Evolutionary conservation across 2,113 vertebrate genomes (phyloP).

Genomic region (Lagopus leucura): DNA sequence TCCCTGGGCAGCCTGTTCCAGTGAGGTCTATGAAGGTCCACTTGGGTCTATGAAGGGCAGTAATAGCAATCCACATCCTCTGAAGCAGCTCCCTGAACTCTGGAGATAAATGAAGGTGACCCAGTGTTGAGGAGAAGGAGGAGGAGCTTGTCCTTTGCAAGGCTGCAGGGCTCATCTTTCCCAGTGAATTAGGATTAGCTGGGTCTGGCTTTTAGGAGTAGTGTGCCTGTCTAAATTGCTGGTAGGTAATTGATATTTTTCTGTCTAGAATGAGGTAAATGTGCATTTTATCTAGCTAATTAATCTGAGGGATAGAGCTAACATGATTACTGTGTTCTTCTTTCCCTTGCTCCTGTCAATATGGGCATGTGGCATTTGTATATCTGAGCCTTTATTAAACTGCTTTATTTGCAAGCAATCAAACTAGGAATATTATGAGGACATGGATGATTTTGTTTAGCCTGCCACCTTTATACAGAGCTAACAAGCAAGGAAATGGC

Average conservation of each 20-base stretch:
- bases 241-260: slow-evolving; percentile 37
- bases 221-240: neutral
- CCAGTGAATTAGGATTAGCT: neutral
- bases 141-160: rapidly evolving
- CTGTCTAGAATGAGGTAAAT: slow-evolving; percentile 40
- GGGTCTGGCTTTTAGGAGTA: neutral
- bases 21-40: too few species aligned
- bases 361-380: slow-evolving; percentile 65
- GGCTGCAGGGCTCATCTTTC: neutral
- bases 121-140: neutral
- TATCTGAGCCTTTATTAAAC: slow-evolving; percentile 21
- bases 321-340: slow-evolving; percentile 56
- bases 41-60: neutral
- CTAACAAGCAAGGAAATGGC: slow-evolving; percentile 49
- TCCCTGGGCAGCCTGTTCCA: too few species aligned
- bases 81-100: rapidly evolving
- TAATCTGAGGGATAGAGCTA: slow-evolving; percentile 61
- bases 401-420: slow-evolving; percentile 66
- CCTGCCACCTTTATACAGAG: slow-evolving; percentile 20
- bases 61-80: neutral
- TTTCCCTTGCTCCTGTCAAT: slow-evolving; percentile 48
- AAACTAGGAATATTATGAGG: slow-evolving; percentile 21
- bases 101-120: neutral
- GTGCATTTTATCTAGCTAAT: slow-evolving; percentile 62
- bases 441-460: slow-evolving; percentile 45